Evolutionary conservation across 2,797 vertebrate species (phyloP).

Genomic region (Sebastes alutus): DNA sequence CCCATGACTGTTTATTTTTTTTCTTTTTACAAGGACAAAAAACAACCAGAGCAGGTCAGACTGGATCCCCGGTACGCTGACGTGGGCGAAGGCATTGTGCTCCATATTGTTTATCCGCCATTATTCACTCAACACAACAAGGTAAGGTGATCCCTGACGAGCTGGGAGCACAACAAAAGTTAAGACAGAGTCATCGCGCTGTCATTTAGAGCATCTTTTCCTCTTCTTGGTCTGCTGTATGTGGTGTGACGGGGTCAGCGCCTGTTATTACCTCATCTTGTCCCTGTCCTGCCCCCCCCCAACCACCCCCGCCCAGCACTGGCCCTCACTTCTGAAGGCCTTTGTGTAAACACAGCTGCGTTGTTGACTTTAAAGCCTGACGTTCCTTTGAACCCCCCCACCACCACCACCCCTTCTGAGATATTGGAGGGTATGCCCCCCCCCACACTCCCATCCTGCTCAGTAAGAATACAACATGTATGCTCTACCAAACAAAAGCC

Average conservation of each 20-base stretch:
- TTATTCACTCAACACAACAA: conserved; percentile 9
- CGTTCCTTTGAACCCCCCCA: conserved; percentile 62
- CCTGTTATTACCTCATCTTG: conserved; percentile 61
- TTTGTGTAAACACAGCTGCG: conserved; percentile 83
- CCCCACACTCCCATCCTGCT: not conserved
- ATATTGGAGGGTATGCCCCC: conserved; percentile 8
- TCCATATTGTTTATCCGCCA: conserved; percentile 8
- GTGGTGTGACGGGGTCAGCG: conserved; percentile 6
- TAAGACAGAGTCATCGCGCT: not conserved
- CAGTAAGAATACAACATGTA: conserved; percentile 41
- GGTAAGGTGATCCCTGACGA: not conserved
- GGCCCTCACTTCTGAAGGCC: conserved; percentile 61
- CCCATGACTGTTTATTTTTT: not conserved
- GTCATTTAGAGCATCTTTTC: not conserved
- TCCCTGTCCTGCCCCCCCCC: not conserved
- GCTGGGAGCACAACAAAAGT: not conserved
- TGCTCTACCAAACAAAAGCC: conserved; percentile 62
- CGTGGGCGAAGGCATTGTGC: not conserved
- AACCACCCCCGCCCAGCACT: not conserved
- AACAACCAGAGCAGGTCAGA: conserved; percentile 19
- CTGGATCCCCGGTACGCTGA: not conserved
- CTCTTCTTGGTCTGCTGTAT: conserved; percentile 14
- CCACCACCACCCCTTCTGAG: not conserved
- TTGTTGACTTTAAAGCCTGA: conserved; percentile 78
- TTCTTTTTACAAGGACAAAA: not conserved